phyloP scores from a whole-genome alignment of 2,113 vertebrate species.

The Irena cyanogastra region DNA sequence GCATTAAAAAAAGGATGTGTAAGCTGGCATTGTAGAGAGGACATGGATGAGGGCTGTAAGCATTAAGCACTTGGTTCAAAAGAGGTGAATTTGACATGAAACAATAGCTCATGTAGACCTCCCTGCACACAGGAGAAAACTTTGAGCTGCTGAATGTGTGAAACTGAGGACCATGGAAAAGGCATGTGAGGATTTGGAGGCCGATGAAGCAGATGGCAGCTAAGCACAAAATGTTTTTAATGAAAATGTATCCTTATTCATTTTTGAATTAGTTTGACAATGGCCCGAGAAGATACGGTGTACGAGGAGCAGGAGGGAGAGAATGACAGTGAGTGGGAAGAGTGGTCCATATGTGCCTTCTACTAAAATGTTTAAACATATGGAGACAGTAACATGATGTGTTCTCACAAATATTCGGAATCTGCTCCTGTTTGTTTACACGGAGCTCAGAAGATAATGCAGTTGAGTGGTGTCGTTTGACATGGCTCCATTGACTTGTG shows the following conservation, averaged over 20 bases:
- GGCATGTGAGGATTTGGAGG: conserved; percentile 50
- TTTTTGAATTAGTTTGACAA: conserved; percentile 43
- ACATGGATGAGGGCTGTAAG: not conserved
- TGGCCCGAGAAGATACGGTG: conserved; percentile 3
- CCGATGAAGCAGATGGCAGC: conserved; percentile 57
- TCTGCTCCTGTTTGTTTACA: conserved; percentile 57
- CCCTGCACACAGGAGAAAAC: not conserved
- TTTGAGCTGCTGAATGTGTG: not conserved
- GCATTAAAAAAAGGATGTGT: not conserved
- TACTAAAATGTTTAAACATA: conserved; percentile 56
- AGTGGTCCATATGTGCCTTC: conserved; percentile 55
- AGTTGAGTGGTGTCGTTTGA: conserved; percentile 8
- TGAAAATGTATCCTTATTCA: conserved; percentile 40
- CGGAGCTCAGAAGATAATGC: conserved; percentile 23
- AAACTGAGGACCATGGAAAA: not conserved
- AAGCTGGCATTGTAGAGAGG: not conserved
- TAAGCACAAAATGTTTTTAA: conserved; percentile 62
- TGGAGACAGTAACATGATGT: conserved; percentile 59
- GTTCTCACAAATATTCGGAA: conserved; percentile 53
- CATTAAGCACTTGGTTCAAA: not conserved
- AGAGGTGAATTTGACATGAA: not conserved
- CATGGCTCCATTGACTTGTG: conserved; percentile 37
- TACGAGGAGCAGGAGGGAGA: conserved; percentile 27
- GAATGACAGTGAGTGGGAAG: conserved; percentile 62
- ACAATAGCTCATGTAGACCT: not conserved